Evolutionary conservation across 2,888 invertebrate species (phyloP).

Genomic region (Eudasyphora cyanicolor): DNA sequence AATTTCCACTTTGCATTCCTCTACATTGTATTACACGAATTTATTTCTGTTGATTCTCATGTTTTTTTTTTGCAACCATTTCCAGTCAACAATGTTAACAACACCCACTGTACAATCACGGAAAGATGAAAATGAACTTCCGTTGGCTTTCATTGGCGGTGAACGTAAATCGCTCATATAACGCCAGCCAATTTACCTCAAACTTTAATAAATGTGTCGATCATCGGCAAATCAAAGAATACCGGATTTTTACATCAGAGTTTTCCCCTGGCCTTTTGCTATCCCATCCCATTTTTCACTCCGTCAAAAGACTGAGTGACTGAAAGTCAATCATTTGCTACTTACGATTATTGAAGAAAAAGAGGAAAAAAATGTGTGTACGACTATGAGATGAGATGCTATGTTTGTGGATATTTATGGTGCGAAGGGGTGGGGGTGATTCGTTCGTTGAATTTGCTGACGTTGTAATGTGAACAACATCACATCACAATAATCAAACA

Average conservation of each 20-base stretch:
- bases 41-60: too few species aligned
- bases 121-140: not conserved
- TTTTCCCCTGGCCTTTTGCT: not conserved
- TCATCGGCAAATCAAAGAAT: not conserved
- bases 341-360: not conserved
- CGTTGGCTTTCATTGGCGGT: not conserved
- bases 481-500: too few species aligned
- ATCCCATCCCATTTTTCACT: too few species aligned
- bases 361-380: too few species aligned
- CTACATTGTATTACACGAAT: too few species aligned
- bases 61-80: constrained; percentile 30
- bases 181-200: not conserved
- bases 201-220: not conserved
- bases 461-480: not conserved
- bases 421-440: not conserved
- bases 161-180: not conserved
- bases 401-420: not conserved
- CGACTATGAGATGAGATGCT: not conserved
- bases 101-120: not conserved
- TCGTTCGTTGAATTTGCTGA: not conserved
- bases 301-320: too few species aligned
- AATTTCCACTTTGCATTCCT: too few species aligned
- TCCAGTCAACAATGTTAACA: too few species aligned
- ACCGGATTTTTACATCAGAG: not conserved
- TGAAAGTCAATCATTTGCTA: not conserved